Conservation (phyloP, 2,797 vertebrate genomes). For the Naso thynnoides region DNA sequence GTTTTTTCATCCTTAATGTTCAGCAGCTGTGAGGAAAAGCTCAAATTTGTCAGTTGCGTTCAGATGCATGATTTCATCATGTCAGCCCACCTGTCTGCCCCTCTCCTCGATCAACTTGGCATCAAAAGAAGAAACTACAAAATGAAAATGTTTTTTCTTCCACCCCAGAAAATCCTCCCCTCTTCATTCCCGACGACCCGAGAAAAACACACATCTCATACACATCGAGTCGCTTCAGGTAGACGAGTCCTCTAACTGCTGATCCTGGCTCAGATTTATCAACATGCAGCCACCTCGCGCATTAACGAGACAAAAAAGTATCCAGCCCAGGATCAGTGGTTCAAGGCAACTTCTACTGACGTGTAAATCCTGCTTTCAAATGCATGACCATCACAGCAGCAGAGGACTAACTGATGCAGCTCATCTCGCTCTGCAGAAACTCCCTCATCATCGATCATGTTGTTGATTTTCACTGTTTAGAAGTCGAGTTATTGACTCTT, state of each 20-base stretch:
- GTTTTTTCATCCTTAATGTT: neutral
- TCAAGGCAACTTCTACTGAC: slow-evolving; percentile 46
- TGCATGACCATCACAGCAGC: slow-evolving; percentile 78
- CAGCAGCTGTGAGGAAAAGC: slow-evolving; percentile 69
- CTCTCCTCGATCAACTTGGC: slow-evolving; percentile 57
- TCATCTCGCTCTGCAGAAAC: slow-evolving; percentile 64
- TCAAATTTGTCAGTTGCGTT: slow-evolving; percentile 79
- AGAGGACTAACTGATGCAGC: slow-evolving; percentile 50
- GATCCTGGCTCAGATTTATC: slow-evolving; percentile 63
- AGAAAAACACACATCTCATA: slow-evolving; percentile 61
- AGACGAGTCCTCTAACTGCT: slow-evolving; percentile 45
- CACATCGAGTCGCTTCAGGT: too few relatives aligned
- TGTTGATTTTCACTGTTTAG: slow-evolving; percentile 28
- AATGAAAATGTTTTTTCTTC: slow-evolving; percentile 47
- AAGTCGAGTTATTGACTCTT: neutral
- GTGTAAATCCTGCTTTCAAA: slow-evolving; percentile 45
- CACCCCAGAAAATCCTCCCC: slow-evolving; percentile 48
- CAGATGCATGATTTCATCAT: slow-evolving; percentile 79
- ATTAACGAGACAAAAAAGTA: slow-evolving; percentile 16
- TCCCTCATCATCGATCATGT: slow-evolving; percentile 58
- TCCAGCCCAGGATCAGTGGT: slow-evolving; percentile 62
- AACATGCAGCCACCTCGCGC: neutral
- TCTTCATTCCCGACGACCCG: slow-evolving; percentile 53
- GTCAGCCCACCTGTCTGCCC: slow-evolving; percentile 64
- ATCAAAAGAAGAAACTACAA: slow-evolving; percentile 43